Base-by-base conservation (phyloP, 2,888 invertebrate genomes). In the Megaustenia siamemsis region DNA sequence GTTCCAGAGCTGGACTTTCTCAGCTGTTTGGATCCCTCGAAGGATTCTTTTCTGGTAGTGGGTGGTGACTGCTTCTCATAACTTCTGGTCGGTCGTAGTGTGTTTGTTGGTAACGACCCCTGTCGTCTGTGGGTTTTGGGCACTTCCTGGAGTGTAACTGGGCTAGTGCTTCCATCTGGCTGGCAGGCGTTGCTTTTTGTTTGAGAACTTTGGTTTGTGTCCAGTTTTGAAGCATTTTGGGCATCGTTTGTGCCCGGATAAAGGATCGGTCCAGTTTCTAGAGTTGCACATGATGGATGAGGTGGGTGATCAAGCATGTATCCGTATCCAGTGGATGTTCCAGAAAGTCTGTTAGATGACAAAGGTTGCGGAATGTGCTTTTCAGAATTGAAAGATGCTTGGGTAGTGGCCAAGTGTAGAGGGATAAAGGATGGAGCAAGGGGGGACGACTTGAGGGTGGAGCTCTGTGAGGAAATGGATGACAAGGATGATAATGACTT, bases 91-190 rank as follows among this genome's bases (percentile, higher is more conserved):
- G 49, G 6, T 56, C 60, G 10, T 0, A 56, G 45, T 6, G 35
- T 49, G 43, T 68, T 35, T 15, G 56, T 24, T 24, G 83, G 83
- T 35, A 40, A 68, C 0, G 83, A 83, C 6, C 68, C 56, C 56
- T 83, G 76, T 12, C 83, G 69, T 38, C 77, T 24, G 40, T 77
- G 83, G 2, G 63, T 82, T 35, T 82, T 60, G 35, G 63, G 75
- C 12, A 10, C 12, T n/a, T 45, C 28, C 5, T 3, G 24, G 40
- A 6, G 69, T 18, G n/a, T 71, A 24, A 21, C 56, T 2, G 12
- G 2, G 12, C 43, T 12, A 43, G 0, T 38, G 12, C 5, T 35
- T n/a, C 38, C 45, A 24, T 4, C 38, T 15, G 21, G 12, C 2
- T 79, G 32, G 43, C 0, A 32, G 32, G 6, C 43, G 8, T 35